These are phyloP conservation scores for Drosophila serrata DNA, from an alignment of 1,140 invertebrate genomes.

Conservation along the genomic window DNA sequence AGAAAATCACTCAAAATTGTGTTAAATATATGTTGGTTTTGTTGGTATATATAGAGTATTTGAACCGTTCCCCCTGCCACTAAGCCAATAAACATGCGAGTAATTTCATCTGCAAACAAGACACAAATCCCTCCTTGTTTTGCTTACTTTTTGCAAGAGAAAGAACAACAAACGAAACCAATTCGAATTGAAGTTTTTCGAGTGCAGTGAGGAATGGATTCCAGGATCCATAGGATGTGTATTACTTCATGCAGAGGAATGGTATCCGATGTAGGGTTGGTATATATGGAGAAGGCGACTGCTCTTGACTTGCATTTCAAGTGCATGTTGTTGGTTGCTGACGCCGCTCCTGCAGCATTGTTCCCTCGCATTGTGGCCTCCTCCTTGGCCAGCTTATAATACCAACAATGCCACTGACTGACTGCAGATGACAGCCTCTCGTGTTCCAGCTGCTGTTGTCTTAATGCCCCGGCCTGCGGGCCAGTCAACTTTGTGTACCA, in stretches of 20 bases:
- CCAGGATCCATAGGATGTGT: constrained; percentile 23
- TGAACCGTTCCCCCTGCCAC: constrained; percentile 1
- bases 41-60: neutral
- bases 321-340: constrained; percentile 59
- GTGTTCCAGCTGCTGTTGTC: constrained; percentile 48
- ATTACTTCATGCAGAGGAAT: constrained; percentile 36
- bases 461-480: constrained; percentile 9
- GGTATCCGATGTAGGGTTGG: neutral
- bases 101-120: constrained; percentile 72
- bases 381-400: constrained; percentile 45
- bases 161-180: constrained; percentile 45
- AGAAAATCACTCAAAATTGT: neutral
- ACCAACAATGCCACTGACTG: constrained; percentile 70
- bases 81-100: constrained; percentile 50
- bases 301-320: constrained; percentile 81
- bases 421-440: constrained; percentile 72
- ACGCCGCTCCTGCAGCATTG: constrained; percentile 34
- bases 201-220: constrained; percentile 26
- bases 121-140: constrained; percentile 43
- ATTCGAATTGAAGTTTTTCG: constrained; percentile 43
- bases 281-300: constrained; percentile 32
- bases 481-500: constrained; percentile 1
- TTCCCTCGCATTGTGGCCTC: constrained; percentile 31
- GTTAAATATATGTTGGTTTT: neutral
- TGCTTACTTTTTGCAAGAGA: constrained; percentile 43